Base-by-base conservation (phyloP, 2,888 invertebrate species). In the Synanthedon vespiformis region DNA sequence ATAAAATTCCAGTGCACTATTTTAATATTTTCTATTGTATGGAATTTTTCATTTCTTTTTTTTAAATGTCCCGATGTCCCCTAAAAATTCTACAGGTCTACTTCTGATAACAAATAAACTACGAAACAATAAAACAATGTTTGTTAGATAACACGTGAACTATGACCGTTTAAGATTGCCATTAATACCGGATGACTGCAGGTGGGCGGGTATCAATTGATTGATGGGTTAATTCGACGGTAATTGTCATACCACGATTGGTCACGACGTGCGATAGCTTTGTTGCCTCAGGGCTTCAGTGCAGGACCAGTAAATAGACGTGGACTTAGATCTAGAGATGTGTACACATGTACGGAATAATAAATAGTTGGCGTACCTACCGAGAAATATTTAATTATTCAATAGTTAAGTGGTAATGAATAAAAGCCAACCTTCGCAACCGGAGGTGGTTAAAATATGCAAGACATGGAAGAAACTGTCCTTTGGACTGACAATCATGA, bases 161-260 rank as follows among this genome's bases (percentile, higher is more conserved):
- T 75, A 68, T 72, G 75, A 76, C 74, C 72, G 65, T 51, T 59
- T 57, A 59, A 70, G 70, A 77, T 74, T 72, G 68, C 56, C 77
- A 76, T 59, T 62, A 65, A 63, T 64, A 61, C 64, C 63, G 62
- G 68, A 72, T 70, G 67, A 66, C 62, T 70, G 66, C 68, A 72
- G 70, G 69, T 74, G 70, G 70, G 71, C 65, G 68, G 60, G 58
- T 64, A 68, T 68, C 74, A 66, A 73, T 75, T 77, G 80, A 81
- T 81, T 77, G 80, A 83, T 82, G 72, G 77, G 73, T 77, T 81
- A 80, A 83, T 80, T 78, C 68, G 61, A 70, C 61, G 62, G 64
- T 80, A 81, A 80, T 80, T 77, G 77, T 77, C 76, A 71, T 74
- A 67, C 62, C 58, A 60, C 63, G 70, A 75, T 79, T 73, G 77